Percentiles rank a stretch among this genome's conserved stretches.
Evolutionary conservation across 2,113 vertebrate genomes (phyloP).

Genomic region (Prunella fulvescens): DNA sequence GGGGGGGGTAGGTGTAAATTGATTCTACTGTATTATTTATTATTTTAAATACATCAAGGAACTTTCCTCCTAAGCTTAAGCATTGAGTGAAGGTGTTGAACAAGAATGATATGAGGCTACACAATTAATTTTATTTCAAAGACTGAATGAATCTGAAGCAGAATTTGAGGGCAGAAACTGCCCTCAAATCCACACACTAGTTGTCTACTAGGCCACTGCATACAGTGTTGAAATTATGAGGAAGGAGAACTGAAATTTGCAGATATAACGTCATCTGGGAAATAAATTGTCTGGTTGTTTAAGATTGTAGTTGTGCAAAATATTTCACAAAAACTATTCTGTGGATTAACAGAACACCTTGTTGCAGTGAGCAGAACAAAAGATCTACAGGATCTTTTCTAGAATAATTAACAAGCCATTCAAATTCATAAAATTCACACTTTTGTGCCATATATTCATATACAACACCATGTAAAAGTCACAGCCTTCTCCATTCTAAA

Average conservation of each 20-base stretch:
- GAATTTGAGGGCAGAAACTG: background rate
- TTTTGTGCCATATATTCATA: background rate
- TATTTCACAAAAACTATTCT: background rate
- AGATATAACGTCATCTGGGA: background rate
- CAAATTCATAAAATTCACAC: background rate
- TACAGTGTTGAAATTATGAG: background rate
- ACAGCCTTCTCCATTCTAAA: background rate
- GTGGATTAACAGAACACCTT: background rate
- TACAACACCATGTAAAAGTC: background rate
- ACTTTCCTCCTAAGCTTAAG: background rate
- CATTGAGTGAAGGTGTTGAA: background rate
- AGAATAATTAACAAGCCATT: background rate
- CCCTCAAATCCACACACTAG: background rate
- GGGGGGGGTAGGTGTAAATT: fast-evolving
- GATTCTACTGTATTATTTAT: background rate
- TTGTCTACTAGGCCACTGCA: background rate
- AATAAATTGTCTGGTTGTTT: background rate
- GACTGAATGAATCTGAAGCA: background rate
- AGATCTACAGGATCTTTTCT: background rate
- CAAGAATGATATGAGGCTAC: background rate
- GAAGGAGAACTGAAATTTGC: background rate
- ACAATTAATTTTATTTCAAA: background rate
- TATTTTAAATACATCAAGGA: background rate
- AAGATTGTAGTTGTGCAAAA: background rate
- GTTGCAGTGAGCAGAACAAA: background rate